A percentile compares a stretch with the other conserved stretches of the same genome.
phyloP scores from a whole-genome alignment of 92 coral and sea anemone species.

The Montipora capitata region DNA sequence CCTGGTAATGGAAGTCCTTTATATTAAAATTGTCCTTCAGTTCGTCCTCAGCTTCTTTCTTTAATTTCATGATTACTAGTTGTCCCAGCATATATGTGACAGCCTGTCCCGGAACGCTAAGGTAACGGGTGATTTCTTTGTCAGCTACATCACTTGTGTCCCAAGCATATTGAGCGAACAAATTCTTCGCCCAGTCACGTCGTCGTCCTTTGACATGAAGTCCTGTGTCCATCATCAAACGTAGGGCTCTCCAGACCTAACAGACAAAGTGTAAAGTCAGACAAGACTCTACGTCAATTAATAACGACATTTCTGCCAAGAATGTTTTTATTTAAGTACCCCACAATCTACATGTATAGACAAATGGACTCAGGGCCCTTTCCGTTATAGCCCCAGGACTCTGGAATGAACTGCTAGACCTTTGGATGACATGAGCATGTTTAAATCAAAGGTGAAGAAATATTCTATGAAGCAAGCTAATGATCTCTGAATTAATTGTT shows the following conservation, averaged over 20 bases:
- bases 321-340: too few species aligned
- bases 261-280: too few species aligned
- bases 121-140: slow-evolving; percentile 93
- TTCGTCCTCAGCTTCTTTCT: slow-evolving; percentile 64
- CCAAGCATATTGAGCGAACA: slow-evolving; percentile 72
- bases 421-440: too few species aligned
- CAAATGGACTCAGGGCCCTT: too few species aligned
- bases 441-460: too few species aligned
- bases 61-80: slow-evolving; percentile 65
- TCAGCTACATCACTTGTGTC: slow-evolving; percentile 72
- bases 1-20: slow-evolving; percentile 92
- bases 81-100: slow-evolving; percentile 91
- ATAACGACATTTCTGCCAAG: too few species aligned
- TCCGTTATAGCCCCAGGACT: too few species aligned
- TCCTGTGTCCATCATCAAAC: slow-evolving; percentile 69
- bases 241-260: slow-evolving; percentile 68
- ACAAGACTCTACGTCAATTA: too few species aligned
- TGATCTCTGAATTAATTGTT: too few species aligned
- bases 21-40: slow-evolving; percentile 82
- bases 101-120: slow-evolving; percentile 92
- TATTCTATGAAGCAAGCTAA: too few species aligned
- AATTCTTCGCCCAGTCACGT: slow-evolving; percentile 49
- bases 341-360: too few species aligned
- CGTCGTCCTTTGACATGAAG: slow-evolving; percentile 44
- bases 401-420: too few species aligned